Base-by-base conservation (phyloP, 92 coral and sea anemone species). In the Hydrozoanthus gracilis region DNA sequence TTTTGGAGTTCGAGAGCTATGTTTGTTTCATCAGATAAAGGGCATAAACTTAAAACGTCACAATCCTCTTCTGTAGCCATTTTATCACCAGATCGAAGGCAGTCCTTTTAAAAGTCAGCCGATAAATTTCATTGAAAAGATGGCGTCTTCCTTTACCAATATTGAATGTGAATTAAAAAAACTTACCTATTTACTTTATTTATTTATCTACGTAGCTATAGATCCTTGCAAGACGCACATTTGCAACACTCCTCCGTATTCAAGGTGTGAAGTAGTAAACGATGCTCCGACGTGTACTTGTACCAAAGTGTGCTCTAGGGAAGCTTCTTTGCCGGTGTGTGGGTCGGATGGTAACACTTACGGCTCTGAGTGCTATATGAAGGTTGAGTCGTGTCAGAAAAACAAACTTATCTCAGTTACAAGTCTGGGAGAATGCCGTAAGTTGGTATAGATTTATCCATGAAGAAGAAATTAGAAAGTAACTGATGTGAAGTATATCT, bases 251-350 rank as follows among this genome's bases (percentile, higher is more conserved):
- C 86, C 73, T 44, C 92, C 92, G 13, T 90, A 90, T 65, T 90
- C 92, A 7, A 86, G 87, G 39, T 90, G 92, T 56, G 88, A 90
- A 82, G 87, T 74, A 13, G 90, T 90, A 51, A 66, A 90, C 68
- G 74, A 78, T 62, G 75, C 74, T 35, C 87, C 92, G 8, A 90
- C 92, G 46, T 90, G 92, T 49, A 86, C 84, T 11, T 90, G 92
- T 65, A 75, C 70, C 82, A 75, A 87, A 54, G 56, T 48, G 11
- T 90, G 92, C 85, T 48, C 73, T 13, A 80, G 16, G 52, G 73
- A 64, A 49, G 39, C 39, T 27, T 0, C 48, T 44, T 74, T 62
- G 6, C 85, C 85, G 4, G 85, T 80, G 27, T 80, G 85, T 16
- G 85, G 85, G 7, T 80, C 85, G 16, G 73, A 80, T 8, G 85